Evolutionary conservation across 2,113 vertebrate species (phyloP).

Genomic region (Cheilinus undulatus): DNA sequence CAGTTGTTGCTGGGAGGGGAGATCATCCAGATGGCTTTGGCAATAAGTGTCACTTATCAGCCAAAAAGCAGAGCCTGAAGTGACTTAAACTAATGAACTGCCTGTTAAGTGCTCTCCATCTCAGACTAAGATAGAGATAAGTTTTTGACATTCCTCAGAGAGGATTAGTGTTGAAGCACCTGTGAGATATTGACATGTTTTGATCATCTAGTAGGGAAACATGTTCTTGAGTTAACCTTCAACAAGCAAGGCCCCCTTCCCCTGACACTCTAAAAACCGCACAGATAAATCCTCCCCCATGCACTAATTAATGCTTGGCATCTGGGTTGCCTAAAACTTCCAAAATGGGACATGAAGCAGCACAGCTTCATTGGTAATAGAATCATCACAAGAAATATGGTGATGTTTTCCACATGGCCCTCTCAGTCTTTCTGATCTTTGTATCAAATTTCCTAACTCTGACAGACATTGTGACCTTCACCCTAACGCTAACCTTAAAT

Average conservation of each 20-base stretch:
- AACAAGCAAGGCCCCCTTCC: conserved; percentile 20
- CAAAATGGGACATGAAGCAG: conserved; percentile 29
- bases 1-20: conserved; percentile 70
- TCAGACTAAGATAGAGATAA: conserved; percentile 52
- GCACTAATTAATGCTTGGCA: conserved; percentile 16
- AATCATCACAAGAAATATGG: conserved; percentile 64
- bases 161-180: conserved; percentile 70
- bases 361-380: conserved; percentile 44
- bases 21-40: conserved; percentile 74
- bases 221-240: conserved; percentile 71
- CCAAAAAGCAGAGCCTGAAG: conserved; percentile 74
- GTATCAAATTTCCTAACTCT: conserved; percentile 79
- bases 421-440: conserved; percentile 71
- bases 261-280: neutral
- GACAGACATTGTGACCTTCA: conserved; percentile 77
- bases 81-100: conserved; percentile 82
- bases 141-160: conserved; percentile 67
- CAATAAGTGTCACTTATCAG: conserved; percentile 83
- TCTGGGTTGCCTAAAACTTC: conserved; percentile 27
- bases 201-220: conserved; percentile 61
- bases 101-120: conserved; percentile 76
- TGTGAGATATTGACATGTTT: conserved; percentile 69
- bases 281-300: conserved; percentile 6
- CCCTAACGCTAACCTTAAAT: conserved; percentile 79
- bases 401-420: conserved; percentile 84